These are phyloP conservation scores for Brachionus plicatilis DNA, from an alignment of 1,140 invertebrate genomes.

Conservation along the genomic window DNA sequence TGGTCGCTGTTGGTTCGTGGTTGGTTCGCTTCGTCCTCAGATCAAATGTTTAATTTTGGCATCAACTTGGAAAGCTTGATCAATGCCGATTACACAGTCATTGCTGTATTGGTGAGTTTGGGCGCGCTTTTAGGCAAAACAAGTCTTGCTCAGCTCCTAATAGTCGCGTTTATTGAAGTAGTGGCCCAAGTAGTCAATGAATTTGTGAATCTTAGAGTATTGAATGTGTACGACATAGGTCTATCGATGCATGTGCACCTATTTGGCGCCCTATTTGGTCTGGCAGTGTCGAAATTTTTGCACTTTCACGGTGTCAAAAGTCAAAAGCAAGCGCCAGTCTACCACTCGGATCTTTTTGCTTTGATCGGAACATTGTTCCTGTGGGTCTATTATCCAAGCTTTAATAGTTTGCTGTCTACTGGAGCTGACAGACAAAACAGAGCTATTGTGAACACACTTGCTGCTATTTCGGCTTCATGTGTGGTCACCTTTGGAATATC, in stretches of 20 bases:
- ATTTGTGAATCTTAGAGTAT: slow-evolving; percentile 64
- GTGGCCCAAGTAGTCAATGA: slow-evolving; percentile 70
- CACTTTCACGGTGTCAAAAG: slow-evolving; percentile 56
- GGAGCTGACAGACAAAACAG: slow-evolving; percentile 69
- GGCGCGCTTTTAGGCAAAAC: slow-evolving; percentile 80
- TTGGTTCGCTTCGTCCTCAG: not conserved
- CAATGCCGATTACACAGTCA: slow-evolving; percentile 78
- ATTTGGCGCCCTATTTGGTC: slow-evolving; percentile 90
- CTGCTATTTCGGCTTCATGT: slow-evolving; percentile 66
- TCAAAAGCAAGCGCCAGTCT: slow-evolving; percentile 65
- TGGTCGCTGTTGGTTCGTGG: slow-evolving; percentile 41
- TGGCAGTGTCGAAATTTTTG: slow-evolving; percentile 70
- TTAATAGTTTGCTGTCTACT: slow-evolving; percentile 29
- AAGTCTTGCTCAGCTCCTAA: slow-evolving; percentile 73
- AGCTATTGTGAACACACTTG: slow-evolving; percentile 84
- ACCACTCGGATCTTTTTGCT: slow-evolving; percentile 79
- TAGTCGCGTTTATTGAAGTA: slow-evolving; percentile 73
- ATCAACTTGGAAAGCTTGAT: slow-evolving; percentile 61
- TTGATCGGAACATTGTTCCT: slow-evolving; percentile 70
- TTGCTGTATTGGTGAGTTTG: slow-evolving; percentile 82
- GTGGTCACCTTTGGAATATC: slow-evolving; percentile 48
- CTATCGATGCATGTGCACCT: slow-evolving; percentile 84
- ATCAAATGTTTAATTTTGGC: not conserved
- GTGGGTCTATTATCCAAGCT: slow-evolving; percentile 37
- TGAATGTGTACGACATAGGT: slow-evolving; percentile 60